A percentile compares a stretch with the other conserved stretches of the same genome.
Conservation (phyloP, 2,113 vertebrate species). For the Aplodontia rufa region DNA sequence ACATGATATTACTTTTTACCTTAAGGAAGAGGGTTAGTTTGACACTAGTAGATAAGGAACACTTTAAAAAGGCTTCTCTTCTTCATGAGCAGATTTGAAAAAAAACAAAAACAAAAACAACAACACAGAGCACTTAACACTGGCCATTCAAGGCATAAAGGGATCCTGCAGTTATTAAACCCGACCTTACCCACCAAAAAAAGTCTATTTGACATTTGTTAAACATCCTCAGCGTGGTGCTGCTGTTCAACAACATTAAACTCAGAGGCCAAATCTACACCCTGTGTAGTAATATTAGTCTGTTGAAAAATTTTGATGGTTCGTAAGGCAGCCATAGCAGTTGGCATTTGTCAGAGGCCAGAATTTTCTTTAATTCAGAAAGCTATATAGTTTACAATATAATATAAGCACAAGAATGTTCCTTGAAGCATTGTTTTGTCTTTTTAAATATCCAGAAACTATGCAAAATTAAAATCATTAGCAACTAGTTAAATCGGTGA, state of each 20-base stretch:
- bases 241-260: not conserved
- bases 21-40: not conserved
- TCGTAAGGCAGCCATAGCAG: not conserved
- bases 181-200: not conserved
- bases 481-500: not conserved
- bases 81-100: not conserved
- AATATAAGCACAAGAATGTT: not conserved
- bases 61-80: not conserved
- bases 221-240: not conserved
- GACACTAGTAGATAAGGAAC: not conserved
- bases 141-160: not conserved
- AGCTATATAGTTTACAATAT: conserved; percentile 1
- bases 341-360: not conserved
- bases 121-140: not conserved
- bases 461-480: not conserved
- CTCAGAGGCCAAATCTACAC: not conserved
- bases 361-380: not conserved
- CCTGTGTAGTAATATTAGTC: too few species aligned
- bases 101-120: too few species aligned
- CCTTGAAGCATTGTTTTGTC: not conserved
- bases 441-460: not conserved
- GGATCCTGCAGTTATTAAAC: not conserved
- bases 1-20: not conserved
- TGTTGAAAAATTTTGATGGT: not conserved
- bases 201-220: not conserved